Evolutionary conservation across 1,140 invertebrate genomes (phyloP).

Genomic region (Bombus soroeensis): DNA sequence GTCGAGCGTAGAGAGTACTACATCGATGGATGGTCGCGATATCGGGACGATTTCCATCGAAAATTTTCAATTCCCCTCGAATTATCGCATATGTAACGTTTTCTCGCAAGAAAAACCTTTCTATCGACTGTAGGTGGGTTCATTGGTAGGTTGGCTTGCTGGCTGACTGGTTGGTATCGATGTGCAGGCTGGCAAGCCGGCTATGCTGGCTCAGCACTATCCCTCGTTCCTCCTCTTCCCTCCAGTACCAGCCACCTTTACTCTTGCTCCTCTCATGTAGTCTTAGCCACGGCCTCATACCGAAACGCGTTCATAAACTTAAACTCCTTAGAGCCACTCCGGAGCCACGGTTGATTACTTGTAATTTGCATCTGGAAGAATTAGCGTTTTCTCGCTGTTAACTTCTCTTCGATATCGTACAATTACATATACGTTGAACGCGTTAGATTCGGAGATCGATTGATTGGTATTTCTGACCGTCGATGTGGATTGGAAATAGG

Average conservation of each 20-base stretch:
- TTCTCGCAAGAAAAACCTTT: constrained; percentile 52
- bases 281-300: constrained; percentile 59
- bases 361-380: constrained; percentile 51
- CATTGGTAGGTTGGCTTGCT: constrained; percentile 77
- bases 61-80: constrained; percentile 30
- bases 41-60: background rate
- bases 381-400: background rate
- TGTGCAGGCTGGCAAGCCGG: constrained; percentile 80
- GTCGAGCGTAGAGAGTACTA: background rate
- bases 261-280: constrained; percentile 60
- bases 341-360: constrained; percentile 38
- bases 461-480: background rate
- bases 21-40: no score
- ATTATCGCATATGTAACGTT: constrained; percentile 45
- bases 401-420: background rate
- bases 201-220: constrained; percentile 83
- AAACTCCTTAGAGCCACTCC: constrained; percentile 55
- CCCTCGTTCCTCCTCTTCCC: constrained; percentile 75
- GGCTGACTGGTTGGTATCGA: constrained; percentile 82
- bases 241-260: constrained; percentile 67
- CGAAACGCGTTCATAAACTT: constrained; percentile 72
- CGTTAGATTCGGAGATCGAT: background rate
- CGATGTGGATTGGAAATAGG: background rate
- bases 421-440: background rate
- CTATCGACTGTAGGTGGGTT: constrained; percentile 66